phyloP scores from a whole-genome alignment of 2,113 vertebrate genomes.

The Eclectus roratus region DNA sequence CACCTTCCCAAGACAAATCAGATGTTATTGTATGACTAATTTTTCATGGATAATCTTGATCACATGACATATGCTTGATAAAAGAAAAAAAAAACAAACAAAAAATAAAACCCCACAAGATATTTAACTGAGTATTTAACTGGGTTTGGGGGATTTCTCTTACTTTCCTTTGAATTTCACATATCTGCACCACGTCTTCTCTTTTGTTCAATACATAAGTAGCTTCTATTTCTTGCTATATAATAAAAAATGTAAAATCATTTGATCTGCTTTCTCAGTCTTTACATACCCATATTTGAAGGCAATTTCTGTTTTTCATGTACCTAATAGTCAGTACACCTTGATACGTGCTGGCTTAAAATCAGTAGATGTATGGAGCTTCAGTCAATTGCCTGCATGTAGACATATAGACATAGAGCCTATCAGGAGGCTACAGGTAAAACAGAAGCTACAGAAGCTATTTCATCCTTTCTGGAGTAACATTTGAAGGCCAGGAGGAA shows the following conservation, averaged over 20 bases:
- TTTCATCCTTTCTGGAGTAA: background rate
- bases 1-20: slow-evolving; percentile 32
- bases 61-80: background rate
- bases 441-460: background rate
- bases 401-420: background rate
- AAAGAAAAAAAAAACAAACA: background rate
- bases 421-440: background rate
- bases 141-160: background rate
- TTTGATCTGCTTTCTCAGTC: background rate
- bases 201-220: background rate
- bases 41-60: slow-evolving; percentile 31
- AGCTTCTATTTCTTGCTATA: background rate
- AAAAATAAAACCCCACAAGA: fast-evolving
- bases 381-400: background rate
- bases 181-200: background rate
- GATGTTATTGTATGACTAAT: slow-evolving; percentile 29
- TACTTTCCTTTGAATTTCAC: background rate
- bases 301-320: background rate
- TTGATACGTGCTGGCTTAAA: background rate
- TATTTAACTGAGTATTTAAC: background rate
- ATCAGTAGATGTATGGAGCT: background rate
- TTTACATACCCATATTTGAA: background rate
- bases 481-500: background rate
- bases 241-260: background rate
- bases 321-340: background rate